Conservation (phyloP, 2,888 invertebrate genomes). For the Ichneumoninae sp. region DNA sequence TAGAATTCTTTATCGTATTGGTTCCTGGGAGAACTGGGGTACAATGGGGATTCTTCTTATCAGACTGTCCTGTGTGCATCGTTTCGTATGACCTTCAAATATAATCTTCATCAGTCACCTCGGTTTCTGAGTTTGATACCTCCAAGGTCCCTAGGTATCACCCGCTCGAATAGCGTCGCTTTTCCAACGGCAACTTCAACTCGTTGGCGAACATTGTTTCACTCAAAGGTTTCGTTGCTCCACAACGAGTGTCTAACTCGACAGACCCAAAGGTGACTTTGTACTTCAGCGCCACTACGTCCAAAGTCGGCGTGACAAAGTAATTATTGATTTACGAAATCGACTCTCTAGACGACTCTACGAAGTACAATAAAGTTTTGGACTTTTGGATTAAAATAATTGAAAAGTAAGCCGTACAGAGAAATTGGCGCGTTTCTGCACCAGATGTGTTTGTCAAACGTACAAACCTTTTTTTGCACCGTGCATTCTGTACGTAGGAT, state of each 20-base stretch:
- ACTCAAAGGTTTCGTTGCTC: background rate
- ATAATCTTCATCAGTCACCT: slow-evolving; percentile 15
- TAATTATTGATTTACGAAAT: background rate
- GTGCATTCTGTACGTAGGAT: background rate
- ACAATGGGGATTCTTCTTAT: slow-evolving; percentile 17
- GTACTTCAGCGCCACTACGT: slow-evolving; percentile 1
- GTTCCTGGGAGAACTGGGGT: background rate
- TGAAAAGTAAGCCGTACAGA: background rate
- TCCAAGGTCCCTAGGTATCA: background rate
- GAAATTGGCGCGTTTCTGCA: too few relatives aligned
- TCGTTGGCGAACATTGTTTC: background rate
- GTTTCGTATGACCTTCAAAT: slow-evolving; percentile 40
- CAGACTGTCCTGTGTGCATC: slow-evolving; percentile 1
- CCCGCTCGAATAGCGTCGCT: background rate
- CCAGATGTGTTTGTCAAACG: background rate
- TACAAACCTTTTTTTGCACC: background rate
- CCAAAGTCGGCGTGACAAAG: slow-evolving; percentile 15
- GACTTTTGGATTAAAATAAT: background rate
- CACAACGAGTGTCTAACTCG: background rate
- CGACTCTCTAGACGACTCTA: background rate
- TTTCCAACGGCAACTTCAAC: background rate
- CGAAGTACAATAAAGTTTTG: too few relatives aligned
- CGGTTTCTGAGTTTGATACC: slow-evolving; percentile 15
- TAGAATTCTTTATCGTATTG: background rate
- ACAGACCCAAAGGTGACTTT: slow-evolving; percentile 1